Evolutionary conservation across 2,888 invertebrate genomes (phyloP).

Genomic region (Ormyrus rosae): DNA sequence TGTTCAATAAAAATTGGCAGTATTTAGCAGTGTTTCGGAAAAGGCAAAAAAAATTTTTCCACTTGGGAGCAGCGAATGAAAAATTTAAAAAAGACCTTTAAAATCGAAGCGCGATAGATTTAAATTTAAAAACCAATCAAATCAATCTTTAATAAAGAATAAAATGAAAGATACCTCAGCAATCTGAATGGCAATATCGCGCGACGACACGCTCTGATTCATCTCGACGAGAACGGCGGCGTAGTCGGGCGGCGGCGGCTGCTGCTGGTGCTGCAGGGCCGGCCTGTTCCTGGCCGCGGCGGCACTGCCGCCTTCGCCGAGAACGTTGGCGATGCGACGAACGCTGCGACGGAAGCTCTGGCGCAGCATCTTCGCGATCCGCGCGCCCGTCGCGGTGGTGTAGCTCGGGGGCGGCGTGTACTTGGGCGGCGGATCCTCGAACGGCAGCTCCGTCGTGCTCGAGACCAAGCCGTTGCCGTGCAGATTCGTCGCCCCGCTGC

Average conservation of each 20-base stretch:
- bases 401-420: constrained; percentile 96
- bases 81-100: neutral
- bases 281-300: constrained; percentile 66
- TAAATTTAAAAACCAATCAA: neutral
- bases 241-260: constrained; percentile 81
- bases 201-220: constrained; percentile 73
- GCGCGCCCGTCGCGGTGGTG: constrained; percentile 92
- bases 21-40: no score
- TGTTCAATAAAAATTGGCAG: no score
- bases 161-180: constrained; percentile 49
- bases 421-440: constrained; percentile 91
- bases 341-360: constrained; percentile 89
- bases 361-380: constrained; percentile 85
- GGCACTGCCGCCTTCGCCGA: constrained; percentile 74
- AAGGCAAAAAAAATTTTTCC: no score
- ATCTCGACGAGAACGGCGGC: constrained; percentile 81
- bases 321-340: constrained; percentile 79
- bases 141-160: no score
- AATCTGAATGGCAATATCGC: constrained; percentile 62
- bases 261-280: constrained; percentile 71
- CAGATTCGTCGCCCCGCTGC: constrained; percentile 65
- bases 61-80: no score
- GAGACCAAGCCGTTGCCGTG: constrained; percentile 69
- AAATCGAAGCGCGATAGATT: neutral
- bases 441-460: constrained; percentile 70